Conservation (phyloP, 2,113 vertebrate species). For the Oreochromis spilurus region DNA sequence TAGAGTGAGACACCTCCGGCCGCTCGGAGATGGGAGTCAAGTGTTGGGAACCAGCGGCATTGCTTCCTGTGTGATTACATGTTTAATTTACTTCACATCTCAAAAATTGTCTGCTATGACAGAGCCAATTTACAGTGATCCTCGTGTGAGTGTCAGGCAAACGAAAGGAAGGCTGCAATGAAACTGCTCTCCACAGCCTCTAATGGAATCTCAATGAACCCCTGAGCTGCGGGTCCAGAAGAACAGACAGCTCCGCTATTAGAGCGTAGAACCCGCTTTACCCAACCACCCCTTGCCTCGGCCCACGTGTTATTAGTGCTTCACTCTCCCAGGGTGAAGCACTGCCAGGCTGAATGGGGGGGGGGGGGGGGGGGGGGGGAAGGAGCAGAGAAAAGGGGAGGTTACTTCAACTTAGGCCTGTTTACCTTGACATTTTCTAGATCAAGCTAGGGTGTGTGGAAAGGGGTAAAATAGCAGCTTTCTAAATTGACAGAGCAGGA, state of each 20-base stretch:
- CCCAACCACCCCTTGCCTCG: constrained; percentile 44
- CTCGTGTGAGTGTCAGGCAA: constrained; percentile 66
- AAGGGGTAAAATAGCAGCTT: constrained; percentile 48
- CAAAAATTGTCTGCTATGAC: constrained; percentile 68
- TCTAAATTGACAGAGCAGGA: constrained; percentile 68
- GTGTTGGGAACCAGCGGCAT: constrained; percentile 15
- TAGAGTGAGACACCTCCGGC: constrained; percentile 24
- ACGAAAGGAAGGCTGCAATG: constrained; percentile 40
- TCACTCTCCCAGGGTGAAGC: constrained; percentile 52
- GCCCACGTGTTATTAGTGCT: constrained; percentile 67
- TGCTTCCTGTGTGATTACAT: constrained; percentile 69
- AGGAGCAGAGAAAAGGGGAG: constrained; percentile 35
- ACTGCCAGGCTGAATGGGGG: background rate
- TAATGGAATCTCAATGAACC: constrained; percentile 77
- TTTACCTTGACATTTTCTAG: constrained; percentile 64
- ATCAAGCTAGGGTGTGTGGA: constrained; percentile 37
- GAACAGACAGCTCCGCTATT: constrained; percentile 67
- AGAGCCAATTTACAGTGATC: constrained; percentile 74
- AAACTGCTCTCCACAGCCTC: constrained; percentile 42
- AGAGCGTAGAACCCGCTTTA: constrained; percentile 52
- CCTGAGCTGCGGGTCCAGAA: constrained; percentile 33
- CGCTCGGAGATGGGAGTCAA: constrained; percentile 7
- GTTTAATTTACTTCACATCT: constrained; percentile 76
- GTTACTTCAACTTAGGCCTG: constrained; percentile 59
- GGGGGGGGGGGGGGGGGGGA: background rate